Conservation (phyloP, 2,888 invertebrate genomes). For the Microchrysa polita region DNA sequence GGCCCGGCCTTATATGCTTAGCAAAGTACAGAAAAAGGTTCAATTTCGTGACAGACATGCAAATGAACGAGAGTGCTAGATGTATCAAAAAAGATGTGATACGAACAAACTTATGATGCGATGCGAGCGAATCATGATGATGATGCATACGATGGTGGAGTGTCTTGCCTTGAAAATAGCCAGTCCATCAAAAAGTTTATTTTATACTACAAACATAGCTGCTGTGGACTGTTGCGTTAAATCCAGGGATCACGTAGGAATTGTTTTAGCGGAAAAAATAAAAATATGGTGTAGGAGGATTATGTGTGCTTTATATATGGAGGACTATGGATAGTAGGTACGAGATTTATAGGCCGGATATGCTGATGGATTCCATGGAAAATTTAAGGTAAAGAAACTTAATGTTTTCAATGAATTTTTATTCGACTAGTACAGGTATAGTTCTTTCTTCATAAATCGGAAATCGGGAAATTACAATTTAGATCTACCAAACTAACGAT, state of each 20-base stretch:
- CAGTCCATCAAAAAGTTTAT: slow-evolving; percentile 11
- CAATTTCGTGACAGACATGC: slow-evolving; percentile 35
- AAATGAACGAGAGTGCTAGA: slow-evolving; percentile 24
- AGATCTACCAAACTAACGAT: too few species aligned
- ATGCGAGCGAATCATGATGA: too few species aligned
- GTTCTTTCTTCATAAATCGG: too few species aligned
- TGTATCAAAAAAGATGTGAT: slow-evolving; percentile 19
- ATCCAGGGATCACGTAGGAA: slow-evolving; percentile 28
- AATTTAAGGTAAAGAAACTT: too few species aligned
- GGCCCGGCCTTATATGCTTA: background rate
- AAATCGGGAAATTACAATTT: too few species aligned
- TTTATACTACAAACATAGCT: background rate
- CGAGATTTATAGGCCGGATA: too few species aligned
- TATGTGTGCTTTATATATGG: too few species aligned
- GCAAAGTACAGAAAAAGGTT: slow-evolving; percentile 10
- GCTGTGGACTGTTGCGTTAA: slow-evolving; percentile 9
- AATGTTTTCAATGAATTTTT: too few species aligned
- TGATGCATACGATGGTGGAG: background rate
- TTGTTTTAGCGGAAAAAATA: background rate
- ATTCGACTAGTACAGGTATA: too few species aligned
- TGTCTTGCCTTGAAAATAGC: slow-evolving; percentile 15
- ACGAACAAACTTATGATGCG: slow-evolving; percentile 28
- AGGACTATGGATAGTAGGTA: too few species aligned
- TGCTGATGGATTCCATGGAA: too few species aligned
- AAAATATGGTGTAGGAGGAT: slow-evolving; percentile 22